These are phyloP conservation scores for Phenacoccus solenopsis DNA, from an alignment of 1,140 invertebrate genomes.

Conservation along the genomic window DNA sequence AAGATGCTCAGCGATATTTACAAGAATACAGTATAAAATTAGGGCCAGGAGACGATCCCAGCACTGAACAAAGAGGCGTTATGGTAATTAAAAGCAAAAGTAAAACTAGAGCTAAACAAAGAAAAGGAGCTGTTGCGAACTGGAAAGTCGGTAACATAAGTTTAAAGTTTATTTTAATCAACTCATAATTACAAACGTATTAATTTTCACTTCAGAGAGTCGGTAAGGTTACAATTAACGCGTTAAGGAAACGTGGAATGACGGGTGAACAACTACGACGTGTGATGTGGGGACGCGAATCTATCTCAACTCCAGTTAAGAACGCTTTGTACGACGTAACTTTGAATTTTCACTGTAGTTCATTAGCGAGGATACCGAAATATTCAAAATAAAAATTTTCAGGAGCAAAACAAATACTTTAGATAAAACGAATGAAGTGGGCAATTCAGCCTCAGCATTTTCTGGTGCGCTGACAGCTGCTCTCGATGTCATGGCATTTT, in stretches of 20 bases:
- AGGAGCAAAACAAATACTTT: conserved; percentile 10
- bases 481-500: conserved; percentile 68
- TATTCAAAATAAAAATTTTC: not conserved
- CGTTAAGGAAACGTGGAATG: conserved; percentile 64
- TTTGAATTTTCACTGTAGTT: not conserved
- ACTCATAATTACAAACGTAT: not conserved
- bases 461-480: conserved; percentile 51
- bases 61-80: conserved; percentile 74
- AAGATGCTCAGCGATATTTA: conserved; percentile 77
- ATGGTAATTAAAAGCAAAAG: conserved; percentile 97
- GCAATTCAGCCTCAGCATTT: conserved; percentile 17
- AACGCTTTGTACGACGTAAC: not conserved
- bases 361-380: not conserved
- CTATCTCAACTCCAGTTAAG: conserved; percentile 64
- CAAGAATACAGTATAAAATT: conserved; percentile 91
- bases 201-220: conserved; percentile 46
- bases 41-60: conserved; percentile 65
- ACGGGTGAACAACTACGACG: conserved; percentile 71
- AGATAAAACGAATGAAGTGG: not conserved
- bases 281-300: conserved; percentile 78
- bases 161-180: not conserved
- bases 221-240: conserved; percentile 73
- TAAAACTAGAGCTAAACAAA: conserved; percentile 88
- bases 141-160: conserved; percentile 70
- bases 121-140: conserved; percentile 89